Evolutionary conservation across 2,888 invertebrate genomes (phyloP).

Genomic region (Lumbricus terrestris): DNA sequence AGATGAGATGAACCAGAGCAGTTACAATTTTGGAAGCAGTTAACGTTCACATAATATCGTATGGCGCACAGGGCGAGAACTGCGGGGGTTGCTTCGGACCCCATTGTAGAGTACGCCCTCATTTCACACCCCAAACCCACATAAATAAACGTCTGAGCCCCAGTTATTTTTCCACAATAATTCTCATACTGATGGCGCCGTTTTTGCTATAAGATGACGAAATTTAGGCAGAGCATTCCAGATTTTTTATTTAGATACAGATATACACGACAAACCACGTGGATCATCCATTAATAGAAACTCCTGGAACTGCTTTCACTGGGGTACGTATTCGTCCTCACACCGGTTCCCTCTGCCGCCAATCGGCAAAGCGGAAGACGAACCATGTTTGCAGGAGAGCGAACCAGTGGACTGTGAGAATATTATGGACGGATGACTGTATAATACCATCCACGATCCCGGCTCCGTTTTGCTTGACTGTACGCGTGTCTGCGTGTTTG

Average conservation of each 20-base stretch:
- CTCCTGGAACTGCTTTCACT: background rate
- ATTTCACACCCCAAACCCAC: no score
- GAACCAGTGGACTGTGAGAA: background rate
- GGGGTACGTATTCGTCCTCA: background rate
- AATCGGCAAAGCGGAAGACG: background rate
- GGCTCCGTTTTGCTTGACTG: background rate
- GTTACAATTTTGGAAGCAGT: no score
- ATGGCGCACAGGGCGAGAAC: no score
- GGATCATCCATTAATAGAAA: background rate
- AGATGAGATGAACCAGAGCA: no score
- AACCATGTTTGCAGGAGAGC: background rate
- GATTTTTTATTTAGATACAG: background rate
- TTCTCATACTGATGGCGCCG: background rate
- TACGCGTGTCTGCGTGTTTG: no score
- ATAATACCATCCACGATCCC: background rate
- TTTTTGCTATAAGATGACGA: background rate
- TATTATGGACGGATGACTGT: background rate
- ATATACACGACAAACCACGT: background rate
- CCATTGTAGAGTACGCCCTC: no score
- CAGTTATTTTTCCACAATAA: no score
- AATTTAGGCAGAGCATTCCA: background rate
- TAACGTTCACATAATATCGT: no score
- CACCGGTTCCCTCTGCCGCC: background rate
- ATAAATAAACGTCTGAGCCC: no score
- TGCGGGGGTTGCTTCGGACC: no score